Evolutionary conservation across 2,888 invertebrate genomes (phyloP).

Genomic region (Hybos culiciformis): DNA sequence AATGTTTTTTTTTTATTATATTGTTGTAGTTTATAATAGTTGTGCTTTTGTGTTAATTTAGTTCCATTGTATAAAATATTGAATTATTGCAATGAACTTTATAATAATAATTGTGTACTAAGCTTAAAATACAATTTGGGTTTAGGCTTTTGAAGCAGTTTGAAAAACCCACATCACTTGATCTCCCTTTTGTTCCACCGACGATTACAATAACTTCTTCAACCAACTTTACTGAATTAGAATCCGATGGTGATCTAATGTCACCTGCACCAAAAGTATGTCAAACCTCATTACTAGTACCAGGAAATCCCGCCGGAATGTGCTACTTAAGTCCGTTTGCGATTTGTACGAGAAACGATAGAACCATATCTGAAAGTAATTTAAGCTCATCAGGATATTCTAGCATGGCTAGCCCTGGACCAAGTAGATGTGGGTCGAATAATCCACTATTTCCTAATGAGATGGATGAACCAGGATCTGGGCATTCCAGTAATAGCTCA

Average conservation of each 20-base stretch:
- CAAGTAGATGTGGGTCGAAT: conserved; percentile 67
- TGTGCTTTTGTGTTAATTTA: background rate
- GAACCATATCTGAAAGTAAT: conserved; percentile 70
- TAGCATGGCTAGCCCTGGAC: conserved; percentile 73
- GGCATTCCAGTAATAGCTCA: conserved; percentile 21
- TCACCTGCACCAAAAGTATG: conserved; percentile 38
- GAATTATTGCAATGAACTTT: too few species aligned
- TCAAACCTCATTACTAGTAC: conserved; percentile 28
- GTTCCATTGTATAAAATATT: background rate
- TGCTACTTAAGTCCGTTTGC: conserved; percentile 67
- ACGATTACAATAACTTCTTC: conserved; percentile 62
- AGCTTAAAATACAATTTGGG: background rate
- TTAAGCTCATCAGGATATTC: conserved; percentile 73
- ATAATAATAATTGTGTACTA: too few species aligned
- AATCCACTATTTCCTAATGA: conserved; percentile 65
- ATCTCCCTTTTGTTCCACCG: conserved; percentile 50
- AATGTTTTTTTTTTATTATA: too few species aligned
- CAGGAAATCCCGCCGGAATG: conserved; percentile 42
- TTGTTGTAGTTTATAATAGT: too few species aligned
- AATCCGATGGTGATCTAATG: conserved; percentile 53
- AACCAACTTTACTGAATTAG: conserved; percentile 61
- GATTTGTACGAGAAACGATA: conserved; percentile 54
- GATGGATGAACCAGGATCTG: conserved; percentile 57
- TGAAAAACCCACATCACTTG: conserved; percentile 47
- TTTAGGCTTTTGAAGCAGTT: conserved; percentile 45